Evolutionary conservation across 1,140 invertebrate species (phyloP).

Genomic region (Oppia nitens): DNA sequence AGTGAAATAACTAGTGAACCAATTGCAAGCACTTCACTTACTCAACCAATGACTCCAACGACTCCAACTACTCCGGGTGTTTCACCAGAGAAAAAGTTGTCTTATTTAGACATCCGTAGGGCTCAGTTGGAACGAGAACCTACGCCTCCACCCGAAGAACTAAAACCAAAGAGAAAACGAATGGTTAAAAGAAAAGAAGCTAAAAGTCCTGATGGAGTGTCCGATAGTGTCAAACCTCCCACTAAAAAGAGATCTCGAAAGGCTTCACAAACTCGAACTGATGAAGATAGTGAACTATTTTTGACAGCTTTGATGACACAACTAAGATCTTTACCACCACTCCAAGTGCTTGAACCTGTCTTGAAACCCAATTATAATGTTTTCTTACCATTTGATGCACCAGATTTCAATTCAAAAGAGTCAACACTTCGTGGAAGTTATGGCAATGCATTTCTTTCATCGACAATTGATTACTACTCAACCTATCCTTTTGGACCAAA

Average conservation of each 20-base stretch:
- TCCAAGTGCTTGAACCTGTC: slow-evolving; percentile 71
- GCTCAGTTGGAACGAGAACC: slow-evolving; percentile 23
- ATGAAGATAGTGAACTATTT: slow-evolving; percentile 73
- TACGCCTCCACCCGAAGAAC: slow-evolving; percentile 22
- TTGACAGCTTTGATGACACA: slow-evolving; percentile 72
- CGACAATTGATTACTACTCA: slow-evolving; percentile 56
- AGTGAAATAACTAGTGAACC: not conserved
- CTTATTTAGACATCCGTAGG: slow-evolving; percentile 20
- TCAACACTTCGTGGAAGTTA: slow-evolving; percentile 59
- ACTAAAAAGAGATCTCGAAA: slow-evolving; percentile 53
- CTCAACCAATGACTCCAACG: not conserved
- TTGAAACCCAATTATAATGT: slow-evolving; percentile 61
- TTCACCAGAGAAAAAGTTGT: slow-evolving; percentile 9
- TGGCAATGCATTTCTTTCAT: slow-evolving; percentile 49
- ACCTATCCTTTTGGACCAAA: slow-evolving; percentile 61
- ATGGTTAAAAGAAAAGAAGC: slow-evolving; percentile 22
- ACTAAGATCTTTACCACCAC: slow-evolving; percentile 56
- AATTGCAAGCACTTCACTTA: not conserved
- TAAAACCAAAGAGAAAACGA: slow-evolving; percentile 22
- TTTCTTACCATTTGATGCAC: slow-evolving; percentile 58
- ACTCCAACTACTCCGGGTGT: not conserved
- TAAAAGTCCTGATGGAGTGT: slow-evolving; percentile 15
- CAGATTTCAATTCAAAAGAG: slow-evolving; percentile 42
- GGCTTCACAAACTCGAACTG: slow-evolving; percentile 33
- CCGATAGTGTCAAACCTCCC: slow-evolving; percentile 5